Base-by-base conservation (phyloP, 1,140 invertebrate species). In the Platyscapa corneri region DNA sequence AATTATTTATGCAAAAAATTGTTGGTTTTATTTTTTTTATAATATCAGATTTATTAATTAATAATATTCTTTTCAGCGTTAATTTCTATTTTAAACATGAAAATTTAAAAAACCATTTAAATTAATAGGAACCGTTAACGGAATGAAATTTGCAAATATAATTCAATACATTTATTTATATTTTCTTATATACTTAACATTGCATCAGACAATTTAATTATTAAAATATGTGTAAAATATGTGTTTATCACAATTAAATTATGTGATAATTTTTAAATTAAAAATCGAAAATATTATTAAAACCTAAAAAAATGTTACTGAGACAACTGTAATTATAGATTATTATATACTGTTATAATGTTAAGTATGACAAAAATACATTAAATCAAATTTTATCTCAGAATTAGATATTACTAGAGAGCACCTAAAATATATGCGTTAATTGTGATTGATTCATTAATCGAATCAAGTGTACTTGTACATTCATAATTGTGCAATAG, bases 321-420 rank as follows among this genome's bases (percentile, higher is more conserved):
- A 81, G 67, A 67, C 46, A 64, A 67, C 39, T 80, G 10, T 79
- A 80, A 49, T 65, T 80, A 39, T 20, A 67, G 5, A 46, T 8
- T 39, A 30, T 42, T 74, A 74, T 74, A 42, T n/a, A 74, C 20
- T 74, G 20, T n/a, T 42, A 72, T 42, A 27, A 70, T 70, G 14
- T 70, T 70, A 14, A n/a, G 20, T 42, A n/a, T 74, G 37, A 42
- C 46, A 42, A 80, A 65, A 67, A 42, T 30, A 27, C 27, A 67
- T 80, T 27, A 60, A 65, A 64, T 64, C 20, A 37, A 64, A 64
- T 39, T 78, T 67, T 46, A 42, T 39, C 49, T 80, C 12, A 64
- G 34, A 67, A 81, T 67, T 74, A 32, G 10, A 74, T 39, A 88
- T 81, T 83, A 85, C 72, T 27, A 65, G 39, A 88, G 67, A 56